phyloP scores from a whole-genome alignment of 37 sponge, comb jelly and placozoan species.

The Tethya wilhelma region DNA sequence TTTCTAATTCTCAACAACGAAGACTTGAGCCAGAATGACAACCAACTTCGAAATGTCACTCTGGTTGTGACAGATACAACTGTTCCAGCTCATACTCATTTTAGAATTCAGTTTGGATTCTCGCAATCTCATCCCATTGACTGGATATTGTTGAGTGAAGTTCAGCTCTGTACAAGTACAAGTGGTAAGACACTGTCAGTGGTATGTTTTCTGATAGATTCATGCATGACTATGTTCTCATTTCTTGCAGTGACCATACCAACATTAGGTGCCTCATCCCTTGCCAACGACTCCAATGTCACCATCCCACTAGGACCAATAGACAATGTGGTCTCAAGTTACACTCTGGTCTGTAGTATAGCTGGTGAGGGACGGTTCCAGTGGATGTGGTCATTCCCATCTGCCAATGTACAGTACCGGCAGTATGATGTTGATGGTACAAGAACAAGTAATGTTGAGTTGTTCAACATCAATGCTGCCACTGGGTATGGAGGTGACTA shows the following conservation, averaged over 20 bases:
- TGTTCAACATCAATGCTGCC: too few relatives aligned
- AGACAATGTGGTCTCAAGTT: neutral
- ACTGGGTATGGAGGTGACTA: constrained; percentile 8
- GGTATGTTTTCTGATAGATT: too few relatives aligned
- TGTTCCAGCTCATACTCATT: neutral
- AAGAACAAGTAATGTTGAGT: constrained; percentile 29
- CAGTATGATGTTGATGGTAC: constrained; percentile 45
- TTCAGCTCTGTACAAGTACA: constrained; percentile 30
- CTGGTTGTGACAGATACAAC: constrained; percentile 1
- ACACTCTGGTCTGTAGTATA: constrained; percentile 57
- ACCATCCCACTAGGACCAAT: neutral
- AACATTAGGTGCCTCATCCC: neutral
- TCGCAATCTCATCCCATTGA: neutral
- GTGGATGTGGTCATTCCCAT: constrained; percentile 41
- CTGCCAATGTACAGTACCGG: neutral
- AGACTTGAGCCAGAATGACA: constrained; percentile 31
- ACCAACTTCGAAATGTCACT: constrained; percentile 25
- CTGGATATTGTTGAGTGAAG: constrained; percentile 46
- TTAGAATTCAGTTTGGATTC: constrained; percentile 10
- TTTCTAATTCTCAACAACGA: constrained; percentile 37
- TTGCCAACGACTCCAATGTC: neutral
- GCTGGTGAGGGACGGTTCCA: constrained; percentile 37
- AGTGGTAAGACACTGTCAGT: too few relatives aligned
- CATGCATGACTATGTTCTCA: neutral
- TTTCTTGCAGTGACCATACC: neutral